phyloP scores from a whole-genome alignment of 2,888 invertebrate species.

The Morpho deidamia region DNA sequence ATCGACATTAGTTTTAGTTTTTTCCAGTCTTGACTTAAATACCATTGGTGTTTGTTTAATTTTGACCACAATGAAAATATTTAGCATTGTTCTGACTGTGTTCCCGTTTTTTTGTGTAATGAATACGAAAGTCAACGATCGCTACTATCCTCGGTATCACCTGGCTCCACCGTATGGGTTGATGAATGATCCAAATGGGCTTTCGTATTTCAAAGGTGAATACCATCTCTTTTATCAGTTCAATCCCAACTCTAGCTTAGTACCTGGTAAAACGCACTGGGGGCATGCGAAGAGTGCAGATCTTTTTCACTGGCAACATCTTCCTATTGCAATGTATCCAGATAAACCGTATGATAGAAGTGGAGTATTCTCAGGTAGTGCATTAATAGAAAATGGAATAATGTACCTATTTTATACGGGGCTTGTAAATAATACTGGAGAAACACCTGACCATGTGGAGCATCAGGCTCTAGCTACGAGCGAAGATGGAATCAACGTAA shows the following conservation, averaged over 20 bases:
- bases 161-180: constrained; percentile 56
- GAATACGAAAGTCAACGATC: constrained; percentile 24
- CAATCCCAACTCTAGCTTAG: constrained; percentile 53
- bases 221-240: constrained; percentile 74
- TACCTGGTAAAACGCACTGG: constrained; percentile 64
- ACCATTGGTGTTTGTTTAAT: too few species aligned
- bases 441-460: constrained; percentile 44
- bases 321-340: constrained; percentile 65
- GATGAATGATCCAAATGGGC: constrained; percentile 79
- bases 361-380: constrained; percentile 72
- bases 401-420: constrained; percentile 63
- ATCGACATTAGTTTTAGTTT: too few species aligned
- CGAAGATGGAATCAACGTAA: constrained; percentile 48
- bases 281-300: constrained; percentile 69
- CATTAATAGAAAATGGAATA: constrained; percentile 46
- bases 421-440: constrained; percentile 41
- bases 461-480: constrained; percentile 52
- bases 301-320: constrained; percentile 64
- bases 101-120: constrained; percentile 30
- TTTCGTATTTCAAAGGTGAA: constrained; percentile 47
- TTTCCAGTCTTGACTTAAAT: too few species aligned
- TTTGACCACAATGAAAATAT: not conserved
- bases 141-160: constrained; percentile 53
- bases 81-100: constrained; percentile 17
- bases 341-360: constrained; percentile 49